phyloP scores from a whole-genome alignment of 2,797 vertebrate genomes.

The Coluber constrictor region DNA sequence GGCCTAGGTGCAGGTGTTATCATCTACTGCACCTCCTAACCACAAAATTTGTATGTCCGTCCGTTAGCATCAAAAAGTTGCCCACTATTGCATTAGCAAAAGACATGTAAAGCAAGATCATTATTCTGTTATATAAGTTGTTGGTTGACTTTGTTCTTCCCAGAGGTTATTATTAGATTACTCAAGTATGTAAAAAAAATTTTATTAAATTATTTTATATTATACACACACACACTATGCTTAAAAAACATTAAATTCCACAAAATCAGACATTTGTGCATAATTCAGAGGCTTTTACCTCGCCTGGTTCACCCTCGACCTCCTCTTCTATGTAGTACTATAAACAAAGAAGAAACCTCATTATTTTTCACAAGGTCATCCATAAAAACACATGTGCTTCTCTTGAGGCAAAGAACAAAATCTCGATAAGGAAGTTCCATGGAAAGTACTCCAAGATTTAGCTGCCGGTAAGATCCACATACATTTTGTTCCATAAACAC shows the following conservation, averaged over 20 bases:
- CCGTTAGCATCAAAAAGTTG: background rate
- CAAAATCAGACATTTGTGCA: slow-evolving; percentile 34
- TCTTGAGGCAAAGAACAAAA: background rate
- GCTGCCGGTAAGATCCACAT: background rate
- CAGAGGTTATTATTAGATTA: slow-evolving; percentile 8
- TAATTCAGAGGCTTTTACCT: slow-evolving; percentile 78
- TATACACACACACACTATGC: background rate
- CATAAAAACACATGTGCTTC: background rate
- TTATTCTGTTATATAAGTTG: background rate
- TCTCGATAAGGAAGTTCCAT: background rate
- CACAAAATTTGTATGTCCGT: background rate
- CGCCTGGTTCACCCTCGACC: slow-evolving; percentile 73
- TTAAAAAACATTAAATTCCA: slow-evolving; percentile 52
- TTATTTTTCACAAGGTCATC: slow-evolving; percentile 58
- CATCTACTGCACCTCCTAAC: background rate
- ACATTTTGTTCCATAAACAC: background rate
- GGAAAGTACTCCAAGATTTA: background rate
- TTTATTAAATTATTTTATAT: background rate
- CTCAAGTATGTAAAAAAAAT: background rate
- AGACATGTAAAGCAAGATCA: background rate
- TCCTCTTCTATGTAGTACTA: slow-evolving; percentile 84
- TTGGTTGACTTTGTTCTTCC: background rate
- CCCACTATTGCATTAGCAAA: background rate
- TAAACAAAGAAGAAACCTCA: slow-evolving; percentile 71
- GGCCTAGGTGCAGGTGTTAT: background rate